Conservation (phyloP, 2,113 vertebrate genomes). For the Apodemus sylvaticus region DNA sequence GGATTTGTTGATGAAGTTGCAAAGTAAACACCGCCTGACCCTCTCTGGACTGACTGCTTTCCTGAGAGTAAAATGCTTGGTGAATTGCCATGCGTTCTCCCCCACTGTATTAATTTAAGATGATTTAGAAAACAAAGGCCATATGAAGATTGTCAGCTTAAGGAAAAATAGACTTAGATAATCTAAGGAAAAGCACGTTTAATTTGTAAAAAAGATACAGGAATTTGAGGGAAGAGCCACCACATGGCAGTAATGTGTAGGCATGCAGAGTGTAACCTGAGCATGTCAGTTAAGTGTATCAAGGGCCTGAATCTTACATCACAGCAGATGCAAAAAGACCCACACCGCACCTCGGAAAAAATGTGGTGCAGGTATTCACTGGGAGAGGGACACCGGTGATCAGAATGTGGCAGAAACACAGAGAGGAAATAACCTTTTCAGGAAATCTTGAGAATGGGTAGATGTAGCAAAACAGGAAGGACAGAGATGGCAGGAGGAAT, state of each 20-base stretch:
- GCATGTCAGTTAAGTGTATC: conserved; percentile 5
- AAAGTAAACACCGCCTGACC: conserved; percentile 47
- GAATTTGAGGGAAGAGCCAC: background rate
- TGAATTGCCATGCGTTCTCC: background rate
- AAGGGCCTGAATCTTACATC: conserved; percentile 30
- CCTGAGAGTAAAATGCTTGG: conserved; percentile 57
- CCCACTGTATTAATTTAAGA: conserved; percentile 42
- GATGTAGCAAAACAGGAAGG: background rate
- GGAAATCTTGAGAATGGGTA: background rate
- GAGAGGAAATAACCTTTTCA: background rate
- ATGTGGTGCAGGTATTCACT: background rate
- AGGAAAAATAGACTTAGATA: background rate
- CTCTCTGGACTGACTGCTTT: conserved; percentile 10
- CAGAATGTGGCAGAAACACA: background rate
- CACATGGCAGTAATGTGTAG: background rate
- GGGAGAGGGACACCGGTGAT: background rate
- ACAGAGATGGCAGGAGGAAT: background rate
- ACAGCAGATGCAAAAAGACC: background rate
- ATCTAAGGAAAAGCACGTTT: conserved; percentile 35
- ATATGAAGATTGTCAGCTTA: conserved; percentile 1
- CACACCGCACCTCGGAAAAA: background rate
- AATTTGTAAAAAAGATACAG: conserved; percentile 22
- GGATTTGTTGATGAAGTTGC: conserved; percentile 54
- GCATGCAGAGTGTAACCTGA: background rate
- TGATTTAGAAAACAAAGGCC: background rate